Base-by-base conservation (phyloP, 2,888 invertebrate genomes). In the Achlya flavicornis region DNA sequence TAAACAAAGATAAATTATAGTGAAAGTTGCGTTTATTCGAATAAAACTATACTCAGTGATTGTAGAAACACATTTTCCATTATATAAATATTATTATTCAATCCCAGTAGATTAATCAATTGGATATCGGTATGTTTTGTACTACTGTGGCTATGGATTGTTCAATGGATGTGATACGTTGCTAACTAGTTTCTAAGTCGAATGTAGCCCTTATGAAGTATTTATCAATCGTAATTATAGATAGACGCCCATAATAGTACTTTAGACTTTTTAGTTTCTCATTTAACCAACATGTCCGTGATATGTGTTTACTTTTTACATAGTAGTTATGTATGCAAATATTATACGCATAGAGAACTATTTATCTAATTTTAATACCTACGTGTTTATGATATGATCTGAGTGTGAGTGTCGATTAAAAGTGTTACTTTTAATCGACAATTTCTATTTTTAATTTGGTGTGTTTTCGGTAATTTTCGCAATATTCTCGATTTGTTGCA, bases 151-250 rank as follows among this genome's bases (percentile, higher is more conserved):
- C 89, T 91, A 88, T 87, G 86, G 83, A 85, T 86, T 75, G 87
- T 83, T 88, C 83, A 82, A 81, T 90, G 87, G 87, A 91, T 92
- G 93, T 93, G 93, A 93, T 92, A 93, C 84, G 87, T 89, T 89
- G 90, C 89, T 88, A 83, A 82, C 80, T 90, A 91, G 85, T 75
- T 66, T 74, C 10, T 90, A 91, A 89, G 87, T 84, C 78, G 84
- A 84, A 80, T 84, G 80, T 89, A 90, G 88, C 76, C 76, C 80
- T 79, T 90, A 92, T 84, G 90, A 83, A 88, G 85, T 93, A 93
- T 93, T 93, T 93, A 93, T 93, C 92, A 88, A 88, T 83, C 78
- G 86, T 89, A 89, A 86, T 83, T 79, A 78, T 92, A 92, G 90
- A 89, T 92, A 91, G 91, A 87, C 77, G 83, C 85, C 88, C 85